Evolutionary conservation across 2,113 vertebrate genomes (phyloP).

Genomic region (Gopherus evgoodei): DNA sequence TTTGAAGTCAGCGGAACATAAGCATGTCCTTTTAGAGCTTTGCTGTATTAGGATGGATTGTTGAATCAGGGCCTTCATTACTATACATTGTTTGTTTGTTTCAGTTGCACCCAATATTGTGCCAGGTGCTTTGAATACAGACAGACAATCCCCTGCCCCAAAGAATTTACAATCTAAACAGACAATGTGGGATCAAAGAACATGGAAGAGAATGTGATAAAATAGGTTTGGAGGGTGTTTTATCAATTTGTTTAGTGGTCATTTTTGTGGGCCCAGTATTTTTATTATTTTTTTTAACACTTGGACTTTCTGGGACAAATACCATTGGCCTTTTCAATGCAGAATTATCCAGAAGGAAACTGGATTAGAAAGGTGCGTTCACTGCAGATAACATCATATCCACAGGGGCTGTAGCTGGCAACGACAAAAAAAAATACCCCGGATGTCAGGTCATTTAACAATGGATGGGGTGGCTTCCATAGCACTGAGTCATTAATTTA

Average conservation of each 20-base stretch:
- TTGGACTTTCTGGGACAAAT: background rate
- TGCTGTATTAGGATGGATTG: background rate
- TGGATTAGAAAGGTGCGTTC: background rate
- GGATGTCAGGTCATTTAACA: background rate
- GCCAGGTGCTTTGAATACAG: rapidly evolving
- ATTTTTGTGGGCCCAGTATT: background rate
- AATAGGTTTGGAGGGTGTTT: background rate
- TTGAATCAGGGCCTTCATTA: background rate
- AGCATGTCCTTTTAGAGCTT: background rate
- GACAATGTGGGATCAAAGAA: rapidly evolving
- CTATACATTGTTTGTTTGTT: rapidly evolving
- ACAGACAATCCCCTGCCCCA: background rate
- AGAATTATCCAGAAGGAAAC: background rate
- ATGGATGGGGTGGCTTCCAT: background rate
- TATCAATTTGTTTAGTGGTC: rapidly evolving
- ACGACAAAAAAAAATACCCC: background rate
- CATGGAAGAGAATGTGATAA: rapidly evolving
- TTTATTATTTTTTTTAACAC: background rate
- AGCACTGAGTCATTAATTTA: background rate
- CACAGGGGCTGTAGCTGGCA: background rate
- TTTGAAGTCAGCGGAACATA: background rate
- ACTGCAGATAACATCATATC: background rate
- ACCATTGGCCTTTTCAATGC: background rate
- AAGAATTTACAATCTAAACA: background rate
- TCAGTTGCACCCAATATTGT: rapidly evolving